Evolutionary conservation across 2,888 invertebrate genomes (phyloP), one percentile per base, ranked within the genome.

Genomic region (Terebella lapidaria): DNA sequence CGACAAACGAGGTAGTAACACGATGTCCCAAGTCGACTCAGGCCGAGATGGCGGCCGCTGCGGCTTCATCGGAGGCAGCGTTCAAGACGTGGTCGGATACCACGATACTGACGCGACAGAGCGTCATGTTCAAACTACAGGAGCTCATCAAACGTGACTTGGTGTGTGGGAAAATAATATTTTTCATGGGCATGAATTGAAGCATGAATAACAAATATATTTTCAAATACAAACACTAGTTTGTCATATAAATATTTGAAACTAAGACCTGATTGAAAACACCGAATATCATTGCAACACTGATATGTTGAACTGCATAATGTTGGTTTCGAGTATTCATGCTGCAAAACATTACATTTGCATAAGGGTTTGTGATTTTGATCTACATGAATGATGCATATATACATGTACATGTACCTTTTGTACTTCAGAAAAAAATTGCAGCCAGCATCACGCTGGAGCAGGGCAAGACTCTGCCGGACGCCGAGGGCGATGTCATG

Each of bases 401-500:
- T n/a, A n/a, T n/a, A n/a, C n/a, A n/a, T n/a, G n/a, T n/a, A n/a
- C n/a, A n/a, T n/a, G n/a, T n/a, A n/a, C n/a, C n/a, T n/a, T n/a
- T n/a, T n/a, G n/a, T n/a, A n/a, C n/a, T 51, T 24, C 68, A 86
- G 85, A 88, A 89, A 82, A 88, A 89, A 77, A 81, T 99, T 68
- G 95, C 97, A 0, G 88, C 88, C 66, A 92, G 88, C 79, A 91
- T 99, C 64, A 97, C 97, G 1, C 83, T 86, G 70, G 99, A 99
- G 79, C 97, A 99, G 82, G 99, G 99, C 58, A 99, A 99, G 81
- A 99, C 99, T 0, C 83, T 93, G 66, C 87, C 89, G 15, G 99
- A 99, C 83, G 97, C 99, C 0, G 95, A 97, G 80, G 99, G 99
- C 45, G 99, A 99, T 83, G 96, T 99, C 1, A 86, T 94, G 62